Evolutionary conservation across 1,140 invertebrate genomes (phyloP).

Genomic region (Brachionus manjavacas): DNA sequence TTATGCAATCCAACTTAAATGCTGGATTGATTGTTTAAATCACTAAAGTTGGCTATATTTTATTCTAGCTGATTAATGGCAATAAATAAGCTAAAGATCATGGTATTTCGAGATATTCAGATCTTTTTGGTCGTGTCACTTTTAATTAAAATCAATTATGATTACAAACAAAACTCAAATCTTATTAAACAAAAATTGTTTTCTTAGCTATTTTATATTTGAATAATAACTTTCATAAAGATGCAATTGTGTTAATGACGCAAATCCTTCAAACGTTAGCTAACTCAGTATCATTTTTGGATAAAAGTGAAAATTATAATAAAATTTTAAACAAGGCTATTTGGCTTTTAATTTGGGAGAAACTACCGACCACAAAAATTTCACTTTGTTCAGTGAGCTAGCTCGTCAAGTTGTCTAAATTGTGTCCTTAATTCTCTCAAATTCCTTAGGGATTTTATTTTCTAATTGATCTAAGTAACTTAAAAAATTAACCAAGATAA

Average conservation of each 20-base stretch:
- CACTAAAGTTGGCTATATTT: background rate
- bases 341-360: background rate
- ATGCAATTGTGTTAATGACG: background rate
- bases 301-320: background rate
- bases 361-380: background rate
- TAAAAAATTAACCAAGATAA: background rate
- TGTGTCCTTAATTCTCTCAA: background rate
- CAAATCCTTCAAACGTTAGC: background rate
- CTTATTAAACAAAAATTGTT: background rate
- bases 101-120: constrained; percentile 19
- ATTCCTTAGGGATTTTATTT: background rate
- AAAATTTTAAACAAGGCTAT: background rate
- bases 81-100: constrained; percentile 18
- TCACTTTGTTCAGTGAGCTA: background rate
- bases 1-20: background rate
- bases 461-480: background rate
- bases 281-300: background rate
- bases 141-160: constrained; percentile 7
- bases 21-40: background rate
- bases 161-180: background rate
- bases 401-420: background rate
- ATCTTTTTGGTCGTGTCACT: background rate
- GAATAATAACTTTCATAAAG: background rate
- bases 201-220: background rate
- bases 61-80: background rate